Conservation (phyloP, 2,888 invertebrate species). For the Euclidia mi region DNA sequence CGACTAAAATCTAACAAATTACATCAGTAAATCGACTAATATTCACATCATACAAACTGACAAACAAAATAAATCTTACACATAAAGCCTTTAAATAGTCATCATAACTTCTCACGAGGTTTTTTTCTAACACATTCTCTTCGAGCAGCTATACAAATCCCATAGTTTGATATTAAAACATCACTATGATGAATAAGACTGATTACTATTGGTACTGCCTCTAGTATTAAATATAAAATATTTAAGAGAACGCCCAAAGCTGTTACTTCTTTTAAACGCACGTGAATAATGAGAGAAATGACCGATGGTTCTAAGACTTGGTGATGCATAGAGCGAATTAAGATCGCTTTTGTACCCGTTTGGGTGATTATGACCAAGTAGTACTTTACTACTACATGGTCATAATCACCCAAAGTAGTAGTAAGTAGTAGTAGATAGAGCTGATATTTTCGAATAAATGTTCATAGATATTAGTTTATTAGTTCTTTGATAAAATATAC, state of each 20-base stretch:
- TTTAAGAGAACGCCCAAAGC: slow-evolving; percentile 44
- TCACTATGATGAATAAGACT: slow-evolving; percentile 53
- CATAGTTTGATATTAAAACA: slow-evolving; percentile 52
- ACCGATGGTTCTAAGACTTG: slow-evolving; percentile 46
- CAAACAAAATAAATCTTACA: neutral
- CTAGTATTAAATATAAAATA: slow-evolving; percentile 51
- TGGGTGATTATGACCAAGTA: slow-evolving; percentile 34
- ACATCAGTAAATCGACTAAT: neutral
- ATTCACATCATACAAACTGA: neutral
- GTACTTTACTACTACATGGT: no score
- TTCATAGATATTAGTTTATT: no score
- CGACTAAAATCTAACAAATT: neutral
- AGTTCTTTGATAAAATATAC: no score
- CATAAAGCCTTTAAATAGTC: neutral
- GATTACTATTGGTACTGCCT: slow-evolving; percentile 44
- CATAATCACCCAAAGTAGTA: no score
- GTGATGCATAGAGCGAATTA: slow-evolving; percentile 54
- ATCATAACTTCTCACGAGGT: neutral
- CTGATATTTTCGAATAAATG: neutral
- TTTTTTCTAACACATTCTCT: slow-evolving; percentile 3
- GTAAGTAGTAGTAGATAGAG: slow-evolving; percentile 25
- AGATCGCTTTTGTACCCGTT: slow-evolving; percentile 32
- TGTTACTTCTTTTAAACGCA: slow-evolving; percentile 38
- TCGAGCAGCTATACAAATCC: slow-evolving; percentile 24
- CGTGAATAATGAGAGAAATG: slow-evolving; percentile 47